A percentile compares a stretch with the other conserved stretches of the same genome.
Evolutionary conservation across 2,888 invertebrate genomes (phyloP).

Genomic region (Slavum lentiscoides): DNA sequence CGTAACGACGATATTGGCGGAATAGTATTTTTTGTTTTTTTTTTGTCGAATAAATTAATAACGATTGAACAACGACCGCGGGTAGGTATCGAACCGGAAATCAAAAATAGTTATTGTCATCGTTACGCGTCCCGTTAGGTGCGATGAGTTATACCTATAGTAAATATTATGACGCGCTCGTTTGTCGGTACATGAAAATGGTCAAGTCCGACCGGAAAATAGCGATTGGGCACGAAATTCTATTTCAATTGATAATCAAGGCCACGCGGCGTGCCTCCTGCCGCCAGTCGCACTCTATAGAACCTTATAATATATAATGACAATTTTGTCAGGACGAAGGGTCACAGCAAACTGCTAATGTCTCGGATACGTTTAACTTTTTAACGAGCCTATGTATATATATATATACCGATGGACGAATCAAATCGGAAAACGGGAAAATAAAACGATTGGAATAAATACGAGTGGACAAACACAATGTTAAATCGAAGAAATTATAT

Average conservation of each 20-base stretch:
- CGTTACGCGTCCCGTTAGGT: too few relatives aligned
- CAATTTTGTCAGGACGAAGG: constrained; percentile 33
- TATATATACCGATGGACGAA: too few relatives aligned
- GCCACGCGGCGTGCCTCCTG: constrained; percentile 1
- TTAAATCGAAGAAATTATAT: constrained; percentile 25
- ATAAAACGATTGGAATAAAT: too few relatives aligned
- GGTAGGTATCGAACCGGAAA: too few relatives aligned
- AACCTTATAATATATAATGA: constrained; percentile 37
- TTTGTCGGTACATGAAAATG: constrained; percentile 13
- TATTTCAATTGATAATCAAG: constrained; percentile 41
- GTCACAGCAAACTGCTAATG: constrained; percentile 26
- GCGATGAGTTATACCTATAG: too few relatives aligned
- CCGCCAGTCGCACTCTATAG: not conserved
- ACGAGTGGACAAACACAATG: not conserved
- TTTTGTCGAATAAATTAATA: too few relatives aligned
- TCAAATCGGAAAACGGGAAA: too few relatives aligned
- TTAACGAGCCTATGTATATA: not conserved
- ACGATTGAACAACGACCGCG: too few relatives aligned
- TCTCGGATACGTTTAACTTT: constrained; percentile 31
- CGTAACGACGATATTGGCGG: too few relatives aligned
- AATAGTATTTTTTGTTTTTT: too few relatives aligned
- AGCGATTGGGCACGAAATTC: constrained; percentile 25
- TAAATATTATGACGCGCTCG: too few relatives aligned
- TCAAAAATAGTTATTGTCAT: too few relatives aligned
- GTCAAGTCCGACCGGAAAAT: constrained; percentile 38